Conservation (phyloP, 2,797 vertebrate species). For the Phoxinus dragarum region DNA sequence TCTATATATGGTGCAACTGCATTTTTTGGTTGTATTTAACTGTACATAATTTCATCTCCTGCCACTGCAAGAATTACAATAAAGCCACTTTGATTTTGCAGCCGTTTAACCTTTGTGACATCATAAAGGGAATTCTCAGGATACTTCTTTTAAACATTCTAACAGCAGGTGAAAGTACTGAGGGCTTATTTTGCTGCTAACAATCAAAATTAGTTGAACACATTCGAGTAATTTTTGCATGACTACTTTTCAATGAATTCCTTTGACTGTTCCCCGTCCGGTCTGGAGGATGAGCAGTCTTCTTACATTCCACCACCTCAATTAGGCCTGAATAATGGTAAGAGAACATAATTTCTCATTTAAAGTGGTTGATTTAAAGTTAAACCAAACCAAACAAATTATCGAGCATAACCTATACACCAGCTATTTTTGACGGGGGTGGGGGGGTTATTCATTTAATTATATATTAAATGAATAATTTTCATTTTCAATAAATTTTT, state of each 20-base stretch:
- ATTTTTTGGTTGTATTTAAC: background rate
- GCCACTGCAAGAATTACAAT: background rate
- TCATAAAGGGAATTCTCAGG: background rate
- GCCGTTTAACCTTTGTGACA: background rate
- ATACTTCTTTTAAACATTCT: background rate
- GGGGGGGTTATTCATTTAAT: too few relatives aligned
- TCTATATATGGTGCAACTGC: background rate
- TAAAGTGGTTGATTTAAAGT: background rate
- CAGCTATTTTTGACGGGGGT: background rate
- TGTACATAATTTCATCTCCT: background rate
- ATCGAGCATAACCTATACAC: background rate
- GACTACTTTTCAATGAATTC: background rate
- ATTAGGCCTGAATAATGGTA: background rate
- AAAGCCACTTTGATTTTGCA: background rate
- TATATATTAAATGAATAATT: too few relatives aligned
- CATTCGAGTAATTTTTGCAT: background rate
- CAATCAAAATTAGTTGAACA: background rate
- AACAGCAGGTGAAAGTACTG: background rate
- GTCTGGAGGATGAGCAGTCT: background rate
- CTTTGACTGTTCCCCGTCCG: too few relatives aligned
- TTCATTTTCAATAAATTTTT: background rate
- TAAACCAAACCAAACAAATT: background rate
- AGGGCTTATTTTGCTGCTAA: background rate
- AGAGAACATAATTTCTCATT: background rate
- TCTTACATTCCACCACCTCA: background rate